phyloP scores from a whole-genome alignment of 2,888 invertebrate species.

The Drosophila basisetae region DNA sequence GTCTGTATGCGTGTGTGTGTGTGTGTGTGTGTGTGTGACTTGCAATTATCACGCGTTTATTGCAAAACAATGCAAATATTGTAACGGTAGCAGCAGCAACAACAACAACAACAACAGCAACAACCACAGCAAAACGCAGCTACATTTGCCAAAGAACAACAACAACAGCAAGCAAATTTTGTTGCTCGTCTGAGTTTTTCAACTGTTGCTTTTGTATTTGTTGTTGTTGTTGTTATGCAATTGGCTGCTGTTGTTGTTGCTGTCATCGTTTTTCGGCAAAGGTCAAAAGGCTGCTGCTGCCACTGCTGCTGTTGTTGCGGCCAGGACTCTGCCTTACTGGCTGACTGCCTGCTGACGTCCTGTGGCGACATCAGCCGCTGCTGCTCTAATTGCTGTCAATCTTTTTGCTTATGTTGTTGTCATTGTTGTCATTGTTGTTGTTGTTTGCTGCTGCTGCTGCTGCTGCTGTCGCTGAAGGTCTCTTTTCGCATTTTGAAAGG shows the following conservation, averaged over 20 bases:
- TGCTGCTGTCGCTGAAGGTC: constrained; percentile 17
- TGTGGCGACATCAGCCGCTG: constrained; percentile 51
- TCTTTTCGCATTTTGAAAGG: constrained; percentile 50
- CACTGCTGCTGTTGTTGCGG: constrained; percentile 34
- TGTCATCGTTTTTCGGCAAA: constrained; percentile 55
- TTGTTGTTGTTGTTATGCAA: constrained; percentile 46
- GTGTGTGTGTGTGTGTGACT: constrained; percentile 28
- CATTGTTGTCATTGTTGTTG: background rate
- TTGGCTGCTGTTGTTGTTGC: constrained; percentile 26
- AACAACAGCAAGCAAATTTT: constrained; percentile 11
- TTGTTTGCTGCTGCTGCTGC: background rate
- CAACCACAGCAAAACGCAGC: constrained; percentile 19
- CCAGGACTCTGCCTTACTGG: constrained; percentile 25
- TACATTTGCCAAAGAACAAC: constrained; percentile 12
- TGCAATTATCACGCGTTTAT: constrained; percentile 79
- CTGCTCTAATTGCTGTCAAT: constrained; percentile 74
- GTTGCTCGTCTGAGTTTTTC: constrained; percentile 37
- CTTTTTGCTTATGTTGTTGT: constrained; percentile 26
- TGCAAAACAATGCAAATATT: constrained; percentile 79
- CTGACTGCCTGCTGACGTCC: constrained; percentile 46
- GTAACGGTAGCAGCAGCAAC: constrained; percentile 43
- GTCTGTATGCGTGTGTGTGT: constrained; percentile 18
- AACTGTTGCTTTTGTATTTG: constrained; percentile 51
- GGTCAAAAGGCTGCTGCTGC: constrained; percentile 55
- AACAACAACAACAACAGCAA: constrained; percentile 26